A percentile compares a stretch with the other conserved stretches of the same genome.
phyloP scores from a whole-genome alignment of 2,797 vertebrate genomes.

The Cossypha dichroa region DNA sequence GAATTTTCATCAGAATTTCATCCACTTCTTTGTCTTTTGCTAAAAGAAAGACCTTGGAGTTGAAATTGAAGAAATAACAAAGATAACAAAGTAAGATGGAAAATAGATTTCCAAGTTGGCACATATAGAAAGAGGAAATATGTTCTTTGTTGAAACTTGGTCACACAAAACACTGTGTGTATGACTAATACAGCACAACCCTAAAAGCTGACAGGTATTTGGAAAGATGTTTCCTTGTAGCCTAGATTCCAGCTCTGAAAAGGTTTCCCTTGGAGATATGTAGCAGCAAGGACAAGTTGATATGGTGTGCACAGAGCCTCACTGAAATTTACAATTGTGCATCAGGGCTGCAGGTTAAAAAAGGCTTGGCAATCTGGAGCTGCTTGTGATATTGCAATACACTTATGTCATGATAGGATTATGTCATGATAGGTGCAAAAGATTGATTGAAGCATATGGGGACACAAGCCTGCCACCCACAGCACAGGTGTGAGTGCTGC shows the following conservation, averaged over 20 bases:
- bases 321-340: background rate
- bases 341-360: background rate
- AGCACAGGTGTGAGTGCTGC: accelerated
- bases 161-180: background rate
- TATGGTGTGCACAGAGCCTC: background rate
- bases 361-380: background rate
- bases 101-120: background rate
- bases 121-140: background rate
- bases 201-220: background rate
- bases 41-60: background rate
- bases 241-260: background rate
- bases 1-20: background rate
- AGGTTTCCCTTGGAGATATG: background rate
- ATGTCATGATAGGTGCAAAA: background rate
- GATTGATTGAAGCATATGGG: background rate
- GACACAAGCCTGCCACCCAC: background rate
- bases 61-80: background rate
- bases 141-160: background rate
- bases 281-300: background rate
- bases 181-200: background rate
- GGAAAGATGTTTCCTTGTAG: background rate
- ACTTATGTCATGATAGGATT: background rate
- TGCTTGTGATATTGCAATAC: background rate
- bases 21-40: background rate
- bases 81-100: background rate